Conservation (phyloP, 1,140 invertebrate genomes). For the Eriosoma lanigerum region DNA sequence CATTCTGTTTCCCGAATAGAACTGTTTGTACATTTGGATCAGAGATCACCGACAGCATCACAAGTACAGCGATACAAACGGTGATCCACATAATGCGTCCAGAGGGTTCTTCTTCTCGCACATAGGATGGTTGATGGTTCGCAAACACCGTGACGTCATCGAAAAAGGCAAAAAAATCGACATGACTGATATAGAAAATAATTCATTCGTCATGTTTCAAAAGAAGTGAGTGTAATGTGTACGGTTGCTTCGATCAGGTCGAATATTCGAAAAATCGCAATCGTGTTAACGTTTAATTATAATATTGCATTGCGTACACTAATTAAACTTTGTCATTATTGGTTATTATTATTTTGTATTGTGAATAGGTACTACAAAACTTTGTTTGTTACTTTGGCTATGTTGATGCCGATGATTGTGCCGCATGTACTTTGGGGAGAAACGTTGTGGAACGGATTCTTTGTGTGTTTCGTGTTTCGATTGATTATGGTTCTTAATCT, state of each 20-base stretch:
- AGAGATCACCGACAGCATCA: constrained; percentile 70
- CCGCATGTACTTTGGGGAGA: constrained; percentile 66
- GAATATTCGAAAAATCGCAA: too few relatives aligned
- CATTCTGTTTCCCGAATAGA: constrained; percentile 51
- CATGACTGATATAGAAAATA: constrained; percentile 69
- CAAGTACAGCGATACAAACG: constrained; percentile 69
- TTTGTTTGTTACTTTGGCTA: constrained; percentile 67
- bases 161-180: constrained; percentile 71
- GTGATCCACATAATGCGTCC: constrained; percentile 68
- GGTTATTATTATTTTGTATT: not conserved
- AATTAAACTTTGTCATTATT: too few relatives aligned
- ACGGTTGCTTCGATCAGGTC: not conserved
- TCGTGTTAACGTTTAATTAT: too few relatives aligned
- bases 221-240: constrained; percentile 63
- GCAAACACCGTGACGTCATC: constrained; percentile 68
- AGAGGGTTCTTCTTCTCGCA: constrained; percentile 71
- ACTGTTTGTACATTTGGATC: constrained; percentile 60
- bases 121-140: constrained; percentile 68
- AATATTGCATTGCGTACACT: too few relatives aligned
- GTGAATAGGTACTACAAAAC: constrained; percentile 68
- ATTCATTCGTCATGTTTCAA: constrained; percentile 75
- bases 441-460: constrained; percentile 56
- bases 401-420: constrained; percentile 65
- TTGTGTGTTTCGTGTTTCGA: constrained; percentile 57
- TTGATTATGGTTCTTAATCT: constrained; percentile 65